Evolutionary conservation across 2,888 invertebrate genomes (phyloP).

Genomic region (Rhagophthalmus giganteus): DNA sequence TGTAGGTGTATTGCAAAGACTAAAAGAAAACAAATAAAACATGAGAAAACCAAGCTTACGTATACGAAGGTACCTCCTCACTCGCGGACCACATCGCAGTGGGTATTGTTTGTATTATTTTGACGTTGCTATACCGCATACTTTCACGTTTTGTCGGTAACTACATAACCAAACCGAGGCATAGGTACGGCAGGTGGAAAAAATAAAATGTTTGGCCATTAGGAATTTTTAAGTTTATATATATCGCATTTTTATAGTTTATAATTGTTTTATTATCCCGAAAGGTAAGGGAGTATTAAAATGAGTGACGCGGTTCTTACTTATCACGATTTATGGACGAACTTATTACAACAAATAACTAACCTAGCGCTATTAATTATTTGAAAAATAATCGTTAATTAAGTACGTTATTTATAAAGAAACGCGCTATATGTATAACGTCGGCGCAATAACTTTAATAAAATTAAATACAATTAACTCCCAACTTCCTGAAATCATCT

Average conservation of each 20-base stretch:
- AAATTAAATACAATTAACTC: too few relatives aligned
- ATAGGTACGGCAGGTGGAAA: conserved; percentile 29
- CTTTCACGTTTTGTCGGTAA: conserved; percentile 39
- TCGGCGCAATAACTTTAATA: too few relatives aligned
- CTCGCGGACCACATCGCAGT: conserved; percentile 29
- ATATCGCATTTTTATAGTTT: conserved; percentile 12
- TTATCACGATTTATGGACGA: too few relatives aligned
- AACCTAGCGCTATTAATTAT: too few relatives aligned
- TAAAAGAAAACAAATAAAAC: conserved; percentile 25
- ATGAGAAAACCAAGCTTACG: conserved; percentile 18
- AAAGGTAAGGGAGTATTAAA: conserved; percentile 11
- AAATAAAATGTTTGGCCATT: conserved; percentile 27
- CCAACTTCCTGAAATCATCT: conserved; percentile 18
- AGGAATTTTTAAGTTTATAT: conserved; percentile 20
- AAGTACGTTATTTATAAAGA: too few relatives aligned
- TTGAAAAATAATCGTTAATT: too few relatives aligned
- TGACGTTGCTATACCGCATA: conserved; percentile 37
- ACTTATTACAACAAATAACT: too few relatives aligned
- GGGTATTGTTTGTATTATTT: conserved; percentile 35
- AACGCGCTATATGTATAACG: too few relatives aligned
- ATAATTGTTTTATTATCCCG: conserved; percentile 11
- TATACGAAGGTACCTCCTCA: conserved; percentile 20
- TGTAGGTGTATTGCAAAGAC: conserved; percentile 27
- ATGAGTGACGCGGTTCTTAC: too few relatives aligned
- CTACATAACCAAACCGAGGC: conserved; percentile 36